These are phyloP conservation scores for Entomyzon cyanotis DNA, from an alignment of 2,113 vertebrate species.

Conservation along the genomic window DNA sequence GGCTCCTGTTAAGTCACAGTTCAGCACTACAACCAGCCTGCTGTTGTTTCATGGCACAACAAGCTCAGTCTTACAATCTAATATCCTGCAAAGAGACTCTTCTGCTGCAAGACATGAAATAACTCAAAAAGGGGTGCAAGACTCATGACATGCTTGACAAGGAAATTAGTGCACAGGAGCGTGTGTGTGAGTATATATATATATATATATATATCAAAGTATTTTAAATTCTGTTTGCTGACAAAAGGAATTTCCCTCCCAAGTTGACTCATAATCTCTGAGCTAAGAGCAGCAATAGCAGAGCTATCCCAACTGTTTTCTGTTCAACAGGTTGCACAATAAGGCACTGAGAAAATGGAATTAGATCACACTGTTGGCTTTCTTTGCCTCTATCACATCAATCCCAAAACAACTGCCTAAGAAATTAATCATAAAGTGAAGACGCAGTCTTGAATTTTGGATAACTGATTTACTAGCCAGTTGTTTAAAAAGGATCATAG, in stretches of 20 bases:
- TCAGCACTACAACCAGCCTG: not conserved
- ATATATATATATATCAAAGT: not conserved
- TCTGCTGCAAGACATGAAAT: not conserved
- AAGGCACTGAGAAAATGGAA: not conserved
- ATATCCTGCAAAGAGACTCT: not conserved
- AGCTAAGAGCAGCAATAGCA: not conserved
- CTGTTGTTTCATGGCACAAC: not conserved
- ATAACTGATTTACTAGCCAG: not conserved
- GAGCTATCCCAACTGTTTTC: not conserved
- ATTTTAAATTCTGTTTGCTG: not conserved
- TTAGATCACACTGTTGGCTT: not conserved
- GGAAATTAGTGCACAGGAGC: not conserved
- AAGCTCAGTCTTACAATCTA: not conserved
- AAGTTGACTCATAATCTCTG: not conserved
- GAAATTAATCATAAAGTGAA: not conserved
- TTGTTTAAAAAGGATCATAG: not conserved
- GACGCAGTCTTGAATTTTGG: not conserved
- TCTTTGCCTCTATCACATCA: not conserved
- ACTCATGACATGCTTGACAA: not conserved
- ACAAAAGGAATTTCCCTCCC: not conserved
- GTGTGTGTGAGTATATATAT: rapidly evolving
- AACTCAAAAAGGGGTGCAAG: not conserved
- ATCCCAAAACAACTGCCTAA: not conserved
- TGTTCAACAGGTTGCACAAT: not conserved
- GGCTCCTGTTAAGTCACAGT: not conserved